Evolutionary conservation across 2,113 vertebrate species (phyloP).

Genomic region (Sinosuthora webbiana): DNA sequence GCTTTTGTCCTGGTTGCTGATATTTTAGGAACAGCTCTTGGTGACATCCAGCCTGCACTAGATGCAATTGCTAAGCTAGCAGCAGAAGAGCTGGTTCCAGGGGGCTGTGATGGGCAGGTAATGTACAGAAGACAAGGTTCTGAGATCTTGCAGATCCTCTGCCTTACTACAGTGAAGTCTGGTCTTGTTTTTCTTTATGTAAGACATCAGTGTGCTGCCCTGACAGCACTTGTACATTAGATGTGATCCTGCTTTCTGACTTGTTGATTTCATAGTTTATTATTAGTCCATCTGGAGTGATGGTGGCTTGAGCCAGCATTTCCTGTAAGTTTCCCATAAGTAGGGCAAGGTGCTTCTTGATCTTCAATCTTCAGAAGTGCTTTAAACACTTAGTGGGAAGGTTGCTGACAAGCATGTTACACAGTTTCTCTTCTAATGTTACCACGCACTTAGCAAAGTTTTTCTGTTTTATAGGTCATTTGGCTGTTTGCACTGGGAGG

Average conservation of each 20-base stretch:
- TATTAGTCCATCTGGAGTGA: background rate
- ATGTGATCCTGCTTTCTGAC: background rate
- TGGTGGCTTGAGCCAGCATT: background rate
- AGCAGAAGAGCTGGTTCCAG: slow-evolving; percentile 80
- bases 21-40: slow-evolving; percentile 82
- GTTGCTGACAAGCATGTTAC: background rate
- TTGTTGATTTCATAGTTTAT: background rate
- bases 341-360: background rate
- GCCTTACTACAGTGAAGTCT: background rate
- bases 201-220: fast-evolving
- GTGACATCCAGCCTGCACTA: slow-evolving; percentile 85
- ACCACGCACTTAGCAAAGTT: background rate
- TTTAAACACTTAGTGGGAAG: background rate
- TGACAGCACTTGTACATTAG: background rate
- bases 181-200: background rate
- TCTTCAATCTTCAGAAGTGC: background rate
- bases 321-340: background rate
- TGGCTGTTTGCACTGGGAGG: background rate
- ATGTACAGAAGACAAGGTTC: background rate
- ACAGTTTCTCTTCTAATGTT: background rate
- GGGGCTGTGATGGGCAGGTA: slow-evolving; percentile 81
- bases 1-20: slow-evolving; percentile 80
- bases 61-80: slow-evolving; percentile 84
- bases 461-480: background rate
- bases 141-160: background rate